Base-by-base conservation (phyloP, 2,113 vertebrate genomes). In the Nicator chloris region DNA sequence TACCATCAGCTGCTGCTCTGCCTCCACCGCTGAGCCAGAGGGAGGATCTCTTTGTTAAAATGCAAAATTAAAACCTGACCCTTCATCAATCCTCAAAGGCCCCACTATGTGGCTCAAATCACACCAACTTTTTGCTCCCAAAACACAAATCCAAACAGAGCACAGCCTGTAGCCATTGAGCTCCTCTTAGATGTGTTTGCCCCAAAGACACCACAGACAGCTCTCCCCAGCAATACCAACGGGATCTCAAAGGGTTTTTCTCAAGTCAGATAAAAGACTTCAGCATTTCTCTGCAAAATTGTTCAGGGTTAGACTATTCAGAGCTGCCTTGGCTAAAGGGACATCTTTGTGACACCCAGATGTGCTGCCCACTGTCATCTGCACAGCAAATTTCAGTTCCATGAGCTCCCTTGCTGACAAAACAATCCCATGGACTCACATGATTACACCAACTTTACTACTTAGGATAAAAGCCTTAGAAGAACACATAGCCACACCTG, bases 401-500 rank as follows among this genome's bases (percentile, higher is more conserved):
- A 35, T 14, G 33, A 93, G 37, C 59, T 60, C 24, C 14, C 39
- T 40, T 37, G 13, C 37, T 40, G 47, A 66, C 69, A 65, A 70
- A 63, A 39, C 42, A 80, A 35, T 24, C 27, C 23, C 31, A 21
- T 6, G 3, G 28, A 30, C 5, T 17, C 37, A 28, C 61, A 13
- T 1, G 1, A 40, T 30, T 85, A 51, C 37, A 3, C 1, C 0
- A 37, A 35, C 40, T 64, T 56, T 4, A 5, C 63, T 33, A 3
- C 15, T 57, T 33, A 19, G 30, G 31, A n/a, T 19, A 56, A 64
- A 91, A 85, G 27, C 26, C 72, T 83, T 40, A 27, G 13, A 80
- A 65, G 28, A 65, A 86, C 45, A 44, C 4, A 22, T 0, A 6
- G 44, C 66, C 12, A 14, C 1, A 1, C 10, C 54, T 45, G 54